phyloP scores from a whole-genome alignment of 1,140 invertebrate genomes.

The Cyclina sinensis region DNA sequence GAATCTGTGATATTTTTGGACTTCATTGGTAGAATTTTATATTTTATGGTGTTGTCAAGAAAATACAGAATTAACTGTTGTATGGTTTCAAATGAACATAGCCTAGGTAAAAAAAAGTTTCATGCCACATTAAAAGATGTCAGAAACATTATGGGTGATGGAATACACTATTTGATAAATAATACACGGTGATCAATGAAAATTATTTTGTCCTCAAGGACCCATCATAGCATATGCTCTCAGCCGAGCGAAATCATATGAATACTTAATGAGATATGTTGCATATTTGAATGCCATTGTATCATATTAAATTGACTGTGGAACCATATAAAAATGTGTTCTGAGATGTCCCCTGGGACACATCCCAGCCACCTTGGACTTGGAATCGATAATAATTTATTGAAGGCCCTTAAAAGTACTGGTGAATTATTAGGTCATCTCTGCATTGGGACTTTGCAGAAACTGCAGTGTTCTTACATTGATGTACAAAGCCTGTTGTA shows the following conservation, averaged over 20 bases:
- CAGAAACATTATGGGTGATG: too few relatives aligned
- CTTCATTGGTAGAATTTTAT: too few relatives aligned
- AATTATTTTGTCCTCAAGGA: conserved; percentile 26
- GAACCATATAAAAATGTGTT: background rate
- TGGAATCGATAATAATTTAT: conserved; percentile 16
- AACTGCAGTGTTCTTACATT: too few relatives aligned
- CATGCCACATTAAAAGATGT: too few relatives aligned
- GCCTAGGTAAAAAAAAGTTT: too few relatives aligned
- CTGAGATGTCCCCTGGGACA: background rate
- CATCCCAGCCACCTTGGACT: background rate
- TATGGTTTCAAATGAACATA: too few relatives aligned
- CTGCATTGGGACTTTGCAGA: background rate
- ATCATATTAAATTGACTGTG: background rate
- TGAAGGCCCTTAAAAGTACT: background rate
- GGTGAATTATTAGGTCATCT: background rate
- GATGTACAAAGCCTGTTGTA: too few relatives aligned
- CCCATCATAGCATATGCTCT: background rate
- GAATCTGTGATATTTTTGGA: too few relatives aligned
- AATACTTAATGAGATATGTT: conserved; percentile 14
- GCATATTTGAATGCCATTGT: background rate
- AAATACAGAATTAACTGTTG: too few relatives aligned
- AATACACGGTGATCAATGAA: background rate
- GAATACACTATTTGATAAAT: background rate
- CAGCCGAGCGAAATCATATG: background rate
- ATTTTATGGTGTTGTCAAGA: too few relatives aligned